phyloP scores from a whole-genome alignment of 2,113 vertebrate species.

The Myiozetetes cayanensis region DNA sequence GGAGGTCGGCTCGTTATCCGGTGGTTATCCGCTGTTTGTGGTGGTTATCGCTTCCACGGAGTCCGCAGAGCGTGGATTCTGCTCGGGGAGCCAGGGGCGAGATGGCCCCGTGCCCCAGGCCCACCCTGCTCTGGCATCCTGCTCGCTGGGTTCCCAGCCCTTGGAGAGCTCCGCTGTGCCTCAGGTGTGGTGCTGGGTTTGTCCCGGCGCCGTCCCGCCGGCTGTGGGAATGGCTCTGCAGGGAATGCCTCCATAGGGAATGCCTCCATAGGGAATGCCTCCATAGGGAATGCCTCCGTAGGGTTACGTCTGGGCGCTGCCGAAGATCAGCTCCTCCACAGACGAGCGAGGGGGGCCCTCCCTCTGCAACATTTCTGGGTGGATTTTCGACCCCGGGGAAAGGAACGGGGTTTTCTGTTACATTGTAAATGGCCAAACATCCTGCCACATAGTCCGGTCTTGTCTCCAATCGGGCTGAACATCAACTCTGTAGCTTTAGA shows the following conservation, averaged over 20 bases:
- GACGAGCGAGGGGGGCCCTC: background rate
- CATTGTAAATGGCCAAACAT: background rate
- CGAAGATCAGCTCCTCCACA: too few species aligned
- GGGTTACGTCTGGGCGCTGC: background rate
- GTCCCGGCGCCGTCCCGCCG: background rate
- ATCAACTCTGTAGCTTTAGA: background rate
- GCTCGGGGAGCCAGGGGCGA: background rate
- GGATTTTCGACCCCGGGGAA: background rate
- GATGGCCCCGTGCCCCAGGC: background rate
- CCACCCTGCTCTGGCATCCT: slow-evolving; percentile 48
- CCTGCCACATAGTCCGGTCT: background rate
- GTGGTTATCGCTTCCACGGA: background rate
- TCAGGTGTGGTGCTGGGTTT: background rate
- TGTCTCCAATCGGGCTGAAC: background rate
- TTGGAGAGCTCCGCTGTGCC: background rate
- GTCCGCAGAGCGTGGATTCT: background rate
- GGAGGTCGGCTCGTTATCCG: background rate
- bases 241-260: background rate
- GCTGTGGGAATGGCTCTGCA: background rate
- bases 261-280: background rate
- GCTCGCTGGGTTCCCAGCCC: slow-evolving; percentile 37
- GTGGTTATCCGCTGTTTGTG: background rate
- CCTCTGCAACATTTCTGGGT: background rate
- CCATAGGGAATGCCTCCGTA: rapidly evolving
- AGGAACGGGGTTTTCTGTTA: background rate